Evolutionary conservation across 2,888 invertebrate genomes (phyloP).

Genomic region (Brassicogethes aeneus): DNA sequence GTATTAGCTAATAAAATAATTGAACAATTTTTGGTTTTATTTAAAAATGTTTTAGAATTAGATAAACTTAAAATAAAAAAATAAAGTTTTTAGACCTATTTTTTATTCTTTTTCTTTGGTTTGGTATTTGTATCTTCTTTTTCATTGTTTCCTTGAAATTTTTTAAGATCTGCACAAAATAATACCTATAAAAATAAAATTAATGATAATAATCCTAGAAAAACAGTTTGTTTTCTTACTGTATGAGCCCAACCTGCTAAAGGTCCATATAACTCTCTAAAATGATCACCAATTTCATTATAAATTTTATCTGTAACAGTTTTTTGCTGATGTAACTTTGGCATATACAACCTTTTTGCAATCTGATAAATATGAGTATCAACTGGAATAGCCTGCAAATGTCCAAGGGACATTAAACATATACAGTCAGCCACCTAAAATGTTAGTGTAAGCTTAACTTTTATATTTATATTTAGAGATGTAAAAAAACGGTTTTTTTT

Average conservation of each 20-base stretch:
- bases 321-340: slow-evolving; percentile 64
- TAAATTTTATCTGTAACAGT: slow-evolving; percentile 76
- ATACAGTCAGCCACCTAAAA: slow-evolving; percentile 92
- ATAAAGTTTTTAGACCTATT: background rate
- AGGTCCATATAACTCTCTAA: slow-evolving; percentile 71
- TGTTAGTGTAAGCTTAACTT: too few relatives aligned
- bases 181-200: slow-evolving; percentile 44
- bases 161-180: slow-evolving; percentile 72
- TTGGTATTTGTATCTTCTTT: slow-evolving; percentile 4
- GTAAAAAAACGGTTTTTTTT: too few relatives aligned
- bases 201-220: too few relatives aligned
- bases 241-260: slow-evolving; percentile 94
- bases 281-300: slow-evolving; percentile 74
- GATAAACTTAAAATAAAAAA: background rate
- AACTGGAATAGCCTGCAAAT: slow-evolving; percentile 82
- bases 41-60: background rate
- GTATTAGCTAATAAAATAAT: too few relatives aligned
- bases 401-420: slow-evolving; percentile 90
- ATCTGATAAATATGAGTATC: slow-evolving; percentile 96
- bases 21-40: too few relatives aligned
- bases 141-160: slow-evolving; percentile 45
- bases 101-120: slow-evolving; percentile 11
- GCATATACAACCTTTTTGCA: slow-evolving; percentile 71
- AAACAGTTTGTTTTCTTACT: slow-evolving; percentile 46
- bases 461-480: too few relatives aligned